Conservation (phyloP, 2,797 vertebrate species). For the Threskiornis aethiopicus region DNA sequence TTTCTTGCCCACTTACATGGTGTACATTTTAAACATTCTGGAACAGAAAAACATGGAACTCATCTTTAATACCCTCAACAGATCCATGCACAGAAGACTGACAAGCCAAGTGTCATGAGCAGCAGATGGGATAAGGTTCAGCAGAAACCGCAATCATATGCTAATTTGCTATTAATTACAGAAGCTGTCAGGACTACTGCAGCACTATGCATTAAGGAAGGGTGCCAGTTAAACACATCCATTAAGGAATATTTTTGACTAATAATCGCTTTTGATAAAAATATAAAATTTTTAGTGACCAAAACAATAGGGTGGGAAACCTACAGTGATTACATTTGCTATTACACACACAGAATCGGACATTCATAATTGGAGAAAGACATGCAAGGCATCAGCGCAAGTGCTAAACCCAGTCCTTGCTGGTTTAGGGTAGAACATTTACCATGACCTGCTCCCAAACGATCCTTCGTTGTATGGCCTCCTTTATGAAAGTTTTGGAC, state of each 20-base stretch:
- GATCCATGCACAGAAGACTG: background rate
- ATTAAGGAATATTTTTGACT: background rate
- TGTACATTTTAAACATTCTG: background rate
- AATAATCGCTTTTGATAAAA: background rate
- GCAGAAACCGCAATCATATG: background rate
- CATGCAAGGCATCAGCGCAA: background rate
- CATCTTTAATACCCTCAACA: background rate
- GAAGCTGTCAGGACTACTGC: background rate
- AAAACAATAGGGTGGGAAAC: background rate
- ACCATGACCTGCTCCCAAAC: background rate
- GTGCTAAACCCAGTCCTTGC: background rate
- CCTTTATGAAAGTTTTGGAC: background rate
- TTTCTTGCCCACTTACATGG: rapidly evolving
- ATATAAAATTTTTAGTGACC: background rate
- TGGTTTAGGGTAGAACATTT: background rate
- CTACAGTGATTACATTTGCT: background rate
- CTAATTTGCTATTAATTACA: slow-evolving; percentile 62
- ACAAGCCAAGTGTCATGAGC: background rate
- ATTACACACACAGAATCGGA: background rate
- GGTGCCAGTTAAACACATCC: background rate
- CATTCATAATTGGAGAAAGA: background rate
- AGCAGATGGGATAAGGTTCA: slow-evolving; percentile 45
- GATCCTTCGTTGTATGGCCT: background rate
- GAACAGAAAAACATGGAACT: background rate
- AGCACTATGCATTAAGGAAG: background rate